phyloP scores from a whole-genome alignment of 2,888 invertebrate species.

The Blera fallax region DNA sequence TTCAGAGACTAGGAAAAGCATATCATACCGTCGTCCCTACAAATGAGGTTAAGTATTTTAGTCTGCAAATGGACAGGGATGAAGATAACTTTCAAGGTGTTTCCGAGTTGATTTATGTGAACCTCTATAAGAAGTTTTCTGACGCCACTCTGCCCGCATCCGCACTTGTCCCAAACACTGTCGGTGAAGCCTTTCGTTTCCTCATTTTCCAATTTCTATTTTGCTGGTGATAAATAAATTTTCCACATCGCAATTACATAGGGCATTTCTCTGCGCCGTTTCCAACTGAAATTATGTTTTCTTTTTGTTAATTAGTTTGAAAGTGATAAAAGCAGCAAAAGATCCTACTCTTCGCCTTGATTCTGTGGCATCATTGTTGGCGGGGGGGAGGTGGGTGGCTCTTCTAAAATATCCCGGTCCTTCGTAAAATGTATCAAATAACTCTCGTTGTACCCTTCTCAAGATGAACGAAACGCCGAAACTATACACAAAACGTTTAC shows the following conservation, averaged over 20 bases:
- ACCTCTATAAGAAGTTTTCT: too few relatives aligned
- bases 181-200: not conserved
- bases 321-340: slow-evolving; percentile 33
- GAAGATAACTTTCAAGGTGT: too few relatives aligned
- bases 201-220: not conserved
- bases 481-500: not conserved
- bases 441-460: slow-evolving; percentile 8
- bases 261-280: slow-evolving; percentile 14
- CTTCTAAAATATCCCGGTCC: not conserved
- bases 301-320: slow-evolving; percentile 57
- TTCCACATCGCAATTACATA: slow-evolving; percentile 22
- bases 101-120: too few relatives aligned
- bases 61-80: too few relatives aligned
- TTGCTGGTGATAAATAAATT: slow-evolving; percentile 27
- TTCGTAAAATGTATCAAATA: slow-evolving; percentile 26
- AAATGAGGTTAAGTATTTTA: too few relatives aligned
- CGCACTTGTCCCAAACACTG: not conserved
- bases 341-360: slow-evolving; percentile 4
- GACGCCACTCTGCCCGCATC: too few relatives aligned
- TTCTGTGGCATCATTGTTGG: not conserved
- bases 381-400: not conserved
- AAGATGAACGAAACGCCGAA: not conserved
- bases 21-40: too few relatives aligned
- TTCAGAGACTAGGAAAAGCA: too few relatives aligned
- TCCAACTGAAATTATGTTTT: slow-evolving; percentile 43